These are phyloP conservation scores for Hassar affinis DNA, from an alignment of 2,113 vertebrate genomes.

Conservation along the genomic window DNA sequence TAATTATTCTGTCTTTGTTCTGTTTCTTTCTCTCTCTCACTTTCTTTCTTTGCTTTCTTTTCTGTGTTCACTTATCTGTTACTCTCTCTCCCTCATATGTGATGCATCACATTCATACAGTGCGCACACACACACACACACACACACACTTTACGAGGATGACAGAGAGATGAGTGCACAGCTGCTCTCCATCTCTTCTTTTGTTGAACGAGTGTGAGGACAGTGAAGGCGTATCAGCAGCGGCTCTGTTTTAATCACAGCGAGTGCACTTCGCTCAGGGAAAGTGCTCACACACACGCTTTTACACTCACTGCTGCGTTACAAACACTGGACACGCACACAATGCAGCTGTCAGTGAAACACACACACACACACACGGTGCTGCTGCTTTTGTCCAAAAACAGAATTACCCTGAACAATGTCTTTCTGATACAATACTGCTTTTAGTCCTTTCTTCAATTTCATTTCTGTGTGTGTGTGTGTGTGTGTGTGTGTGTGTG, in stretches of 20 bases:
- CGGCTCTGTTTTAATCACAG: slow-evolving; percentile 61
- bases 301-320: slow-evolving; percentile 56
- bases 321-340: slow-evolving; percentile 2
- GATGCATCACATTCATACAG: slow-evolving; percentile 54
- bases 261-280: slow-evolving; percentile 69
- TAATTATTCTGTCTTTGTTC: not conserved
- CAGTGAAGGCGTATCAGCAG: slow-evolving; percentile 68
- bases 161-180: not conserved
- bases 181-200: slow-evolving; percentile 16
- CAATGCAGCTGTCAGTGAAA: slow-evolving; percentile 19
- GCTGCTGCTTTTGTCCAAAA: not conserved
- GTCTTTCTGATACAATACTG: slow-evolving; percentile 11
- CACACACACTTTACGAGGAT: slow-evolving; percentile 57
- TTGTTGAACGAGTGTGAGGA: slow-evolving; percentile 6
- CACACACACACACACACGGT: not conserved
- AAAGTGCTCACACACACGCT: slow-evolving; percentile 64
- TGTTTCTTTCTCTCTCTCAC: not conserved
- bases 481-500: slow-evolving; percentile 44
- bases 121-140: slow-evolving; percentile 56
- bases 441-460: slow-evolving; percentile 5
- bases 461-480: no score
- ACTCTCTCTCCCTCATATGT: not conserved
- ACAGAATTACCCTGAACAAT: slow-evolving; percentile 5
- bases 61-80: not conserved
- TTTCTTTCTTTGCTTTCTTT: no score